Conservation (phyloP, 2,797 vertebrate species). For the Bucorvus abyssinicus region DNA sequence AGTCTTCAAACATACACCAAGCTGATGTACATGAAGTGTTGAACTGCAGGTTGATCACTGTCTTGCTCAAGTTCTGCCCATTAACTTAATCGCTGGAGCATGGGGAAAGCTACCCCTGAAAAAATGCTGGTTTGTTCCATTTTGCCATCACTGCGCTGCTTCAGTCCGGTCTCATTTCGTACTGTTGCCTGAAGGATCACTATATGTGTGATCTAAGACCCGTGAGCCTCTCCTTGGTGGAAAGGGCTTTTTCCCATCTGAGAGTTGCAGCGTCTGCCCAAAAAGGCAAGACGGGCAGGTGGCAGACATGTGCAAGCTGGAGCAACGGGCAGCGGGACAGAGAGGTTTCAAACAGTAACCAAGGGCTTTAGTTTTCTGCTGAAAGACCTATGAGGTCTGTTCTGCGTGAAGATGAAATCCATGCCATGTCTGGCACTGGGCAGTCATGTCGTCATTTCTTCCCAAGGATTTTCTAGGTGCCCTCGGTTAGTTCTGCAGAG, state of each 20-base stretch:
- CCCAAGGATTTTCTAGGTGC: not conserved
- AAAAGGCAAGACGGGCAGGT: not conserved
- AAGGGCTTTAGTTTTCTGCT: not conserved
- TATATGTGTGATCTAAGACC: not conserved
- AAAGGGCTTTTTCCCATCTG: not conserved
- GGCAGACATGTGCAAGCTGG: not conserved
- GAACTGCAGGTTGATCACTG: not conserved
- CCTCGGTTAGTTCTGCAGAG: not conserved
- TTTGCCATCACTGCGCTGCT: not conserved
- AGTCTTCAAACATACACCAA: not conserved
- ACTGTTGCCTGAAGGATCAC: not conserved
- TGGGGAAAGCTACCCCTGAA: not conserved
- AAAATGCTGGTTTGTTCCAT: not conserved
- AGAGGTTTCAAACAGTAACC: not conserved
- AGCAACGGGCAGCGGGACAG: not conserved
- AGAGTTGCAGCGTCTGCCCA: not conserved
- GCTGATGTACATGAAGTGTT: not conserved
- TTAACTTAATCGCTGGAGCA: not conserved
- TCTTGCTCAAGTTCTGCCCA: not conserved
- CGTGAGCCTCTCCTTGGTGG: not conserved
- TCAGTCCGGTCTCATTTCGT: not conserved
- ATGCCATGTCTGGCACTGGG: not conserved
- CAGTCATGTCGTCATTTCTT: not conserved
- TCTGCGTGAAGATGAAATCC: not conserved
- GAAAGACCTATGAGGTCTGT: not conserved